A percentile compares a stretch with the other conserved stretches of the same genome.
Evolutionary conservation across 2,797 vertebrate genomes (phyloP).

Genomic region (Anguilla marmorata): DNA sequence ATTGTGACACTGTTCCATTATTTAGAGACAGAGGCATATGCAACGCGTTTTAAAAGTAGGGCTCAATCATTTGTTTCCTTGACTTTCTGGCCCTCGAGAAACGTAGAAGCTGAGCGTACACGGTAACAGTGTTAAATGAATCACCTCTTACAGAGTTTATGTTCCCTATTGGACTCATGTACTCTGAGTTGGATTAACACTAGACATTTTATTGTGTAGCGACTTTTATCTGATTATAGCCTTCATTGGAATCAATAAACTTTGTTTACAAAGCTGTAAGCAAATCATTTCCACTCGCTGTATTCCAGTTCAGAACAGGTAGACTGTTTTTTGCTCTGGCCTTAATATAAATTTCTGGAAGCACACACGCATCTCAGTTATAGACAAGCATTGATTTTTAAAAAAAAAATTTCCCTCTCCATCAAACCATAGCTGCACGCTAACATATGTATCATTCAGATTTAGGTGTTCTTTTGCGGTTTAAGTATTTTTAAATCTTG

Average conservation of each 20-base stretch:
- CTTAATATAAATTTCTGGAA: background rate
- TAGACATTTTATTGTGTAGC: background rate
- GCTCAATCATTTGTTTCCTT: background rate
- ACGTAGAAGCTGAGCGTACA: background rate
- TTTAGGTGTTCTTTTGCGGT: background rate
- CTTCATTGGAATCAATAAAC: background rate
- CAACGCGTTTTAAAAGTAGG: background rate
- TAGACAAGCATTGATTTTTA: background rate
- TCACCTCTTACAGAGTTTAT: background rate
- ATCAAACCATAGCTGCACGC: background rate
- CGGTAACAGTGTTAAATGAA: background rate
- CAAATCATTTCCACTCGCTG: background rate
- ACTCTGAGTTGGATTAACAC: too few species aligned
- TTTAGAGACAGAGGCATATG: background rate
- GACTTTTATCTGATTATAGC: background rate
- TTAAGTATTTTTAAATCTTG: background rate
- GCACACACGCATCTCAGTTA: background rate
- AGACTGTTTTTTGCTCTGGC: background rate
- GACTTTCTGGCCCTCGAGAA: background rate
- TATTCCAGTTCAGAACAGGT: background rate
- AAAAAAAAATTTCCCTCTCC: too few species aligned
- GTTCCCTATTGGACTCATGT: too few species aligned
- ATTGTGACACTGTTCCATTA: background rate
- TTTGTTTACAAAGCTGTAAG: background rate
- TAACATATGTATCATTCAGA: background rate